Base-by-base conservation (phyloP, 1,140 invertebrate species). In the Neodiprion lecontei region DNA sequence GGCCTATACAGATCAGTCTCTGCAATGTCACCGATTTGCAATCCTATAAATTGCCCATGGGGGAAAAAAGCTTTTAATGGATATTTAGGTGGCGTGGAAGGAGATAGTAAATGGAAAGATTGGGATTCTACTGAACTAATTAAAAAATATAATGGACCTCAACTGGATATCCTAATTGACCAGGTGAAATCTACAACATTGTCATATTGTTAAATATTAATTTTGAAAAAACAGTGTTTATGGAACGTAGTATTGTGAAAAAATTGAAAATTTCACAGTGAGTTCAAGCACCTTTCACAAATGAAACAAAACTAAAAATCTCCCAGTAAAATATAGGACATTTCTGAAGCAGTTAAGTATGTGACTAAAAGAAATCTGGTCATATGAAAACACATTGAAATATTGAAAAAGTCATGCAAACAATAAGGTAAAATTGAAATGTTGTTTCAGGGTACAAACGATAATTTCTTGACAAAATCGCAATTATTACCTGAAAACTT, bases 1-100 rank as follows among this genome's bases (percentile, higher is more conserved):
- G 94, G 94, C 7, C 89, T 95, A 74, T 99, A 96, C 87, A 92
- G 92, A 79, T 95, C 95, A 61, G 97, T 98, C 0, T 98, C 97
- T 75, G 96, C 96, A n/a, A 99, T 99, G 91, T 92, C 98, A 23
- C 97, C 98, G 0, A 99, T 99, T 82, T 93, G 93, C 70, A 98
- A 99, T 89, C 97, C 98, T 0, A 91, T 89, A 12, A 88, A 93
- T 65, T 95, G 94, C 81, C 91, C 92, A 5, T 99, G 97, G 97
- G 98, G 98, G 1, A 88, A 93, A 66, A 97, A 96, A 85, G 96
- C 95, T 10, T 96, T 99, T 75, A 88, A 87, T 74, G 96, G 95
- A 8, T 99, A 99, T 85, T 89, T 99, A 21, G 97, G 97, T 69
- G 87, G 86, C 61, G 82, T 90, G 49, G 87, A 92, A 53, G 82